Base-by-base conservation (phyloP, 2,888 invertebrate genomes). In the Dromius quadrimaculatus region DNA sequence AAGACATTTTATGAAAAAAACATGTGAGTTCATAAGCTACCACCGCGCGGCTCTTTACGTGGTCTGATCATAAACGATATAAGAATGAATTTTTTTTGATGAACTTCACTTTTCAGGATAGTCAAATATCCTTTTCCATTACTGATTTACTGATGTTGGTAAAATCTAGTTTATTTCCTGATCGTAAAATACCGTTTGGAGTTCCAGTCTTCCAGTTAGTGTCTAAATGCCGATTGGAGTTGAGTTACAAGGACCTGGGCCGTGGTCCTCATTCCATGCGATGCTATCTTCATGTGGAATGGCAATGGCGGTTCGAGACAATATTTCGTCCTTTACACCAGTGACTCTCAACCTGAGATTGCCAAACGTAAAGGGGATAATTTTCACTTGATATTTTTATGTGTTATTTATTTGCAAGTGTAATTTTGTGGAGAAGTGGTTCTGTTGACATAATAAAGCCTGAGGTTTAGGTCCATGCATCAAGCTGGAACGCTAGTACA, bases 1-100 rank as follows among this genome's bases (percentile, higher is more conserved):
- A 64, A 64, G 47, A 64, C 64, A 32, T 64, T 64, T 64, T 64
- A 64, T 64, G 47, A 62, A 62, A 62, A 59, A 62, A 62, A 62
- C 59, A 59, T 59, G 59, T 59, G 19, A 59, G 23, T 54, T 54
- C 47, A 47, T 47, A 19, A 47, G 36, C 36, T 15, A 6, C 5
- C 50, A 28, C 13, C 23, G 8, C 50, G 13, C 50, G 13, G 11
- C n/a, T n/a, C n/a, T n/a, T n/a, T n/a, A n/a, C n/a, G n/a, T n/a
- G n/a, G n/a, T n/a, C n/a, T n/a, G n/a, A n/a, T 54, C 50, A 54
- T 54, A 54, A 54, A 54, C 50, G 50, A 54, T 54, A 54, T 23
- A 54, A 43, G 43, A 1, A 11, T 38, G 15, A 13, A 11, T 1
- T 38, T 38, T 38, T 15, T 38, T 38, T 2, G 13, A n/a, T n/a